Percentiles rank a stretch among this genome's conserved stretches.
phyloP scores from a whole-genome alignment of 2,888 invertebrate genomes.

The Acanthococcus lagerstroemiae region DNA sequence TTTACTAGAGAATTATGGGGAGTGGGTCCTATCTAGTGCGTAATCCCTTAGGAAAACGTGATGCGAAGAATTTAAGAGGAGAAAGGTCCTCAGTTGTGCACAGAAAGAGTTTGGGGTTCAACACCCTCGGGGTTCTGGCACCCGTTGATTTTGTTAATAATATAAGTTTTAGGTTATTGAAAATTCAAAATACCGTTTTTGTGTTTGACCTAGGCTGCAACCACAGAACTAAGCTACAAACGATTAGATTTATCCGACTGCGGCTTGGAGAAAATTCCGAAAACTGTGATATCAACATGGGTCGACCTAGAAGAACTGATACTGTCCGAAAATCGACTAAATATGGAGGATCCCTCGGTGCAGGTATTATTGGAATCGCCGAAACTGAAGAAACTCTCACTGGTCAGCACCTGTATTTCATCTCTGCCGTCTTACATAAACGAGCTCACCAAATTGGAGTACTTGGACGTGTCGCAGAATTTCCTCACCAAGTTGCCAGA shows the following conservation, averaged over 20 bases:
- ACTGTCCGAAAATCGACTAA: slow-evolving; percentile 66
- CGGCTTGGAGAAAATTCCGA: slow-evolving; percentile 56
- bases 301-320: slow-evolving; percentile 67
- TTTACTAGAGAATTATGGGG: too few species aligned
- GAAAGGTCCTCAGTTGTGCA: too few species aligned
- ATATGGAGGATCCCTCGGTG: slow-evolving; percentile 39
- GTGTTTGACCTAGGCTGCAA: slow-evolving; percentile 38
- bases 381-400: slow-evolving; percentile 42
- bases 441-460: slow-evolving; percentile 50
- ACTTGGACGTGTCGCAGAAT: slow-evolving; percentile 60
- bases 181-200: too few species aligned
- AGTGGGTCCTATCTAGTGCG: too few species aligned
- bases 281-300: slow-evolving; percentile 54
- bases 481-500: slow-evolving; percentile 53
- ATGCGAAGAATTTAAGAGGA: too few species aligned
- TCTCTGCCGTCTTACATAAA: slow-evolving; percentile 52
- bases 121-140: too few species aligned
- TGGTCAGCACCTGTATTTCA: slow-evolving; percentile 50
- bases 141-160: too few species aligned
- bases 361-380: slow-evolving; percentile 34
- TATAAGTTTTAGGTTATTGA: too few species aligned
- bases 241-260: slow-evolving; percentile 67
- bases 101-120: too few species aligned
- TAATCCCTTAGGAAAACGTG: too few species aligned
- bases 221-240: slow-evolving; percentile 39